These are phyloP conservation scores for Lasioglossum malachurum DNA, from an alignment of 2,888 invertebrate species.

Conservation along the genomic window DNA sequence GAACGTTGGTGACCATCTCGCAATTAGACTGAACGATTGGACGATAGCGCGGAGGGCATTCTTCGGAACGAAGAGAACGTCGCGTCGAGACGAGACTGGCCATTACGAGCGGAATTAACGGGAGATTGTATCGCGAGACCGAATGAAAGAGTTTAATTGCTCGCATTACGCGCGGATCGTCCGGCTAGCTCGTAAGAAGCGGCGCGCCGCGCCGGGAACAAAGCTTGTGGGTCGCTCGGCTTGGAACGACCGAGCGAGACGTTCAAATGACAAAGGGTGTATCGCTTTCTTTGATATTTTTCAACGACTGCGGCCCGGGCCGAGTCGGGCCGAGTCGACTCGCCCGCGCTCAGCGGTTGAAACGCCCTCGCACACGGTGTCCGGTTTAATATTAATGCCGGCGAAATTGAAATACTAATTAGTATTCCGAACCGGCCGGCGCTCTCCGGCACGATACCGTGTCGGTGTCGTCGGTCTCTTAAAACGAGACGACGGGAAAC, in stretches of 20 bases:
- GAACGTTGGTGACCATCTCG: neutral
- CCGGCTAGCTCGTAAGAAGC: conserved; percentile 14
- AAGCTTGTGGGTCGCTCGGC: neutral
- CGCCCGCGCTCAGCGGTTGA: neutral
- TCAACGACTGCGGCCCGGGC: neutral
- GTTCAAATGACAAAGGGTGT: conserved; percentile 26
- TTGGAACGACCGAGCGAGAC: conserved; percentile 9
- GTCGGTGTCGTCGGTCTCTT: conserved; percentile 38
- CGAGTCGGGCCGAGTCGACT: neutral
- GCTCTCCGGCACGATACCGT: conserved; percentile 13
- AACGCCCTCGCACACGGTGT: neutral
- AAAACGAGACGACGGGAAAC: conserved; percentile 39
- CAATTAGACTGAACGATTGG: neutral
- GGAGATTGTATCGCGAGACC: conserved; percentile 12
- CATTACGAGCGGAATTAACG: conserved; percentile 20
- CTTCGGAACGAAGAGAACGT: neutral
- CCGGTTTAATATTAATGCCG: conserved; percentile 59
- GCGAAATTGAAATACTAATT: conserved; percentile 63
- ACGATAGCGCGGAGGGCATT: neutral
- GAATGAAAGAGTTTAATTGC: conserved; percentile 43
- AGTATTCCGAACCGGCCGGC: conserved; percentile 57
- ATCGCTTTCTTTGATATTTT: conserved; percentile 33
- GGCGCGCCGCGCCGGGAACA: neutral
- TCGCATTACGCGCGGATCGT: conserved; percentile 23
- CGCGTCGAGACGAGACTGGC: neutral